Evolutionary conservation across 2,888 invertebrate species (phyloP).

Genomic region (Entomobrya multifasciata): DNA sequence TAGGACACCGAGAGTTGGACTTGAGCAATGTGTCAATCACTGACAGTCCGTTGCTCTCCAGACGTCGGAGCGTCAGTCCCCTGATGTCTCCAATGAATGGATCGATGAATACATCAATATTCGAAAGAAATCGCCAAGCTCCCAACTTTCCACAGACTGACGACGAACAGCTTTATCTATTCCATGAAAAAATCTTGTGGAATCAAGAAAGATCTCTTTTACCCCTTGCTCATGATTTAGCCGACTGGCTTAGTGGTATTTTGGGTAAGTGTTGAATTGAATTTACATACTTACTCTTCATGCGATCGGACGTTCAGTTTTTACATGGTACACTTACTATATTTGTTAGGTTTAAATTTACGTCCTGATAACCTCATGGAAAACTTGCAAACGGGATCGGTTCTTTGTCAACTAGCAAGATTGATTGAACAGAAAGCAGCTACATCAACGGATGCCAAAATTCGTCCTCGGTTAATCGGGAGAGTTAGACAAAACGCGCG

Average conservation of each 20-base stretch:
- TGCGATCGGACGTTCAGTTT: neutral
- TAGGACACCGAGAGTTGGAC: constrained; percentile 72
- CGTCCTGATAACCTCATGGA: constrained; percentile 89
- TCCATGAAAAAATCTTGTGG: constrained; percentile 79
- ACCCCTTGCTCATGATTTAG: constrained; percentile 78
- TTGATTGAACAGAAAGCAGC: constrained; percentile 89
- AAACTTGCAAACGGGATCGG: constrained; percentile 91
- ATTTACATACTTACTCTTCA: neutral
- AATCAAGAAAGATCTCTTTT: constrained; percentile 78
- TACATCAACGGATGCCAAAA: constrained; percentile 84
- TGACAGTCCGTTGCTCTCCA: constrained; percentile 77
- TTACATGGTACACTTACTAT: no score
- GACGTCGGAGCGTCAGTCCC: constrained; percentile 78
- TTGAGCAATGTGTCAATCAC: constrained; percentile 61
- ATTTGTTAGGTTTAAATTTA: constrained; percentile 69
- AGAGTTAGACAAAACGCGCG: constrained; percentile 92
- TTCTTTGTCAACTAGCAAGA: constrained; percentile 90
- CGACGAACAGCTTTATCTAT: constrained; percentile 78
- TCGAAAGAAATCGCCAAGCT: constrained; percentile 78
- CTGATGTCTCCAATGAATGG: constrained; percentile 76
- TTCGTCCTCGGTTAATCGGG: constrained; percentile 87
- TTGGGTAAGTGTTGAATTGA: constrained; percentile 68
- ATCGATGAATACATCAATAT: constrained; percentile 70
- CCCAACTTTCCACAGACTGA: constrained; percentile 79
- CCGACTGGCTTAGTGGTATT: constrained; percentile 78